Base-by-base conservation (phyloP, 2,113 vertebrate species). In the Trachemys scripta region DNA sequence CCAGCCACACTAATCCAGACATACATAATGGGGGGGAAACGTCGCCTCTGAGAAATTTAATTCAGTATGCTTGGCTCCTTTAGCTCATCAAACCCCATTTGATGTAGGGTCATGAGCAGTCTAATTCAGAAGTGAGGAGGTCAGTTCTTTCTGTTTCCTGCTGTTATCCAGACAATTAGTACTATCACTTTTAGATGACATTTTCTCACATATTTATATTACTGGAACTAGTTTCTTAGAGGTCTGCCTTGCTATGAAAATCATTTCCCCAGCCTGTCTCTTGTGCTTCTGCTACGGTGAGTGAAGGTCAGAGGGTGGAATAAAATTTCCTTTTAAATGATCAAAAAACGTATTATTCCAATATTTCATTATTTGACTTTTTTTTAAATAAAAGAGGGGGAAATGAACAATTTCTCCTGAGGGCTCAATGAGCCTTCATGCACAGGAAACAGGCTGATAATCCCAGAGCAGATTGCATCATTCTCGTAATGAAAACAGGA, bases 121-220 rank as follows among this genome's bases (percentile, higher is more conserved):
- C 65, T 51, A 29, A 16, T 82, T 86, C 72, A 53, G 75, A 54
- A n/a, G 29, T 53, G 9, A 13, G 35, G 20, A 8, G 35, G n/a
- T 82, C 56, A 50, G 19, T 25, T 84, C 45, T 90, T 38, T 82
- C 87, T 80, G 19, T 90, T 93, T 84, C 80, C 54, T 93, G 62
- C 56, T 57, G 5, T 35, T 94, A n/a, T 86, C 84, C 4, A 84
- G 38, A 31, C 65, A 53, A 42, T 80, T 83, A 82, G 5, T 49
- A 69, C 76, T 87, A 80, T 42, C 80, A 31, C 22, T 93, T 93
- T 92, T 84, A 35, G 14, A 7, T 51, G 75, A 50, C 24, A 12
- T 24, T 47, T 90, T 65, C 78, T 82, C 51, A 85, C 31, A 78
- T 42, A 47, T 80, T 80, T 72, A 24, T 82, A 42, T 50, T 85